Percentiles rank a stretch among this genome's conserved stretches.
Evolutionary conservation across 1,140 invertebrate genomes (phyloP).

Genomic region (Chlorops oryzae): DNA sequence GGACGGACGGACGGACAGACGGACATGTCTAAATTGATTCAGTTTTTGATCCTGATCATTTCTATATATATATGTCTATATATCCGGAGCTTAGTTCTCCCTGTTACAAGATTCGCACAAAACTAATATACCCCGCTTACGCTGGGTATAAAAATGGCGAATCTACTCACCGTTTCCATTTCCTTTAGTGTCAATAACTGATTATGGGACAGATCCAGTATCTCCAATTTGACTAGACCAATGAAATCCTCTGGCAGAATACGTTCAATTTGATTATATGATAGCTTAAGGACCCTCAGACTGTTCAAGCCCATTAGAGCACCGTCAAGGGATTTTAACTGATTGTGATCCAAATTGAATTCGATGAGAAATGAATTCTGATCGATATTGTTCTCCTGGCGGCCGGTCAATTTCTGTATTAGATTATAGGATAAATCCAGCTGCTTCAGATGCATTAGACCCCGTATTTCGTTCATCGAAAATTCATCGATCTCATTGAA

Average conservation of each 20-base stretch:
- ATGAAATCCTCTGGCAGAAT: slow-evolving; percentile 68
- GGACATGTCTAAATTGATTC: too few relatives aligned
- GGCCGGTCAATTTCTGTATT: slow-evolving; percentile 60
- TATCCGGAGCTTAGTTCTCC: background rate
- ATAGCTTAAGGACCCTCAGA: slow-evolving; percentile 63
- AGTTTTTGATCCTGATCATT: too few relatives aligned
- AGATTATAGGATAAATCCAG: slow-evolving; percentile 71
- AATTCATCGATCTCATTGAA: slow-evolving; percentile 70
- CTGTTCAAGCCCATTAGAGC: slow-evolving; percentile 66
- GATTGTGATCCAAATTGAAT: slow-evolving; percentile 65
- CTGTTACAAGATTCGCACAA: too few relatives aligned
- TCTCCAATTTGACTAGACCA: slow-evolving; percentile 61
- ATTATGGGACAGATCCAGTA: slow-evolving; percentile 72
- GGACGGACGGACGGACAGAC: too few relatives aligned
- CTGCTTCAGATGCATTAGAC: slow-evolving; percentile 58
- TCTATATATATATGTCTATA: background rate
- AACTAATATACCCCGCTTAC: too few relatives aligned
- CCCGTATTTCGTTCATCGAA: slow-evolving; percentile 67
- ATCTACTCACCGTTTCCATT: slow-evolving; percentile 64
- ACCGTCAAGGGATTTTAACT: slow-evolving; percentile 62
- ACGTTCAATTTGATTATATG: slow-evolving; percentile 64
- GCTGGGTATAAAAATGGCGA: too few relatives aligned
- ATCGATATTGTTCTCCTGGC: slow-evolving; percentile 68
- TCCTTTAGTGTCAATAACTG: slow-evolving; percentile 67
- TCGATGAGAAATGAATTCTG: slow-evolving; percentile 63